These are phyloP conservation scores for Schizotus pectinicornis DNA, from an alignment of 2,888 invertebrate species.

Conservation along the genomic window DNA sequence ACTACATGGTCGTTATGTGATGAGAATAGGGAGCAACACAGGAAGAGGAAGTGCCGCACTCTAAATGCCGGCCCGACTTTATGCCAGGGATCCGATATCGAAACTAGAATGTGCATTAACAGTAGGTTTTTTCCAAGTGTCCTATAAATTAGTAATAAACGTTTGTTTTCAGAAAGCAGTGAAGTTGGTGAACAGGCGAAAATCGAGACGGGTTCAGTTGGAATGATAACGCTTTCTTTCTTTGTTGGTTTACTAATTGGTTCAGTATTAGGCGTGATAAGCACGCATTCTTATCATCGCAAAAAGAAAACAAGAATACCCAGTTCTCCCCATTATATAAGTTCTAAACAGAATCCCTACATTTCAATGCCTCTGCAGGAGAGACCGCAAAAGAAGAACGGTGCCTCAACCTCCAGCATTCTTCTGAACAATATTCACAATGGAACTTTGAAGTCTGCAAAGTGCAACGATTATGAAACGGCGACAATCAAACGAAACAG, in stretches of 20 bases:
- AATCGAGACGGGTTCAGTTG: constrained; percentile 33
- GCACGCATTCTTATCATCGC: constrained; percentile 51
- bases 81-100: constrained; percentile 73
- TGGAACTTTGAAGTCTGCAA: constrained; percentile 63
- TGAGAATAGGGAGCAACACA: constrained; percentile 68
- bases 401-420: constrained; percentile 57
- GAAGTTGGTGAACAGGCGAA: constrained; percentile 5
- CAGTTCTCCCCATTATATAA: constrained; percentile 81
- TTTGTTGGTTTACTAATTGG: constrained; percentile 46
- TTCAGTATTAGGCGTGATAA: constrained; percentile 43
- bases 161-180: constrained; percentile 3
- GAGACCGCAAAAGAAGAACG: constrained; percentile 61
- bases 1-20: constrained; percentile 73
- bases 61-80: constrained; percentile 63
- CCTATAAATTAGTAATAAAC: too few relatives aligned
- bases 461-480: constrained; percentile 76
- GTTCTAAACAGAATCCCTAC: constrained; percentile 82
- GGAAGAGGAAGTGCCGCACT: constrained; percentile 70
- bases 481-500: constrained; percentile 67
- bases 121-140: neutral
- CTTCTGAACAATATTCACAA: constrained; percentile 45
- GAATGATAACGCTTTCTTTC: constrained; percentile 40
- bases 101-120: constrained; percentile 68
- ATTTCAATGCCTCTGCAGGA: constrained; percentile 83
- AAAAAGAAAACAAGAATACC: constrained; percentile 66